Conservation (phyloP, 2,113 vertebrate species). For the Xenotilapia caudafasciata region DNA sequence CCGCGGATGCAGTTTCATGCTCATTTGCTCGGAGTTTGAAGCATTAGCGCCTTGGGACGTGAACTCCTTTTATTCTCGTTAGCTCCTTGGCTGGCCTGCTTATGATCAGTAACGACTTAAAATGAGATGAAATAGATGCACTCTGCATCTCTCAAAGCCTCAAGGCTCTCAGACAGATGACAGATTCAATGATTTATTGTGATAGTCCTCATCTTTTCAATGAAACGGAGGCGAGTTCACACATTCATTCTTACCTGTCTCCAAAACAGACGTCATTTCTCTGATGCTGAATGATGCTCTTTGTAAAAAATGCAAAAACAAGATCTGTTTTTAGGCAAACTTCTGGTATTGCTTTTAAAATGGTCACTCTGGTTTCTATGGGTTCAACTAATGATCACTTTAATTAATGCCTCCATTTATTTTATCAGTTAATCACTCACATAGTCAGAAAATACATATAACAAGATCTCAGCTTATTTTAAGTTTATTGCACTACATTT, state of each 20-base stretch:
- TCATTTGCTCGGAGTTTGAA: background rate
- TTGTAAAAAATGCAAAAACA: background rate
- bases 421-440: background rate
- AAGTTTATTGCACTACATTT: accelerated
- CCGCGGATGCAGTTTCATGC: background rate
- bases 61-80: background rate
- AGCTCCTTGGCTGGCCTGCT: background rate
- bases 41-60: background rate
- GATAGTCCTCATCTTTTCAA: background rate
- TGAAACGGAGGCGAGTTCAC: background rate
- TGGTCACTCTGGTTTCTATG: background rate
- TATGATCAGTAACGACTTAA: background rate
- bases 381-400: background rate
- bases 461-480: background rate
- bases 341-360: accelerated
- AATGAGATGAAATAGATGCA: background rate
- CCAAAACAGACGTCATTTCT: background rate
- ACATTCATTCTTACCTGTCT: background rate
- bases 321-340: background rate
- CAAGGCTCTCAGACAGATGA: background rate
- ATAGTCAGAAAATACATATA: background rate
- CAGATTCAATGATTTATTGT: background rate
- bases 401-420: background rate
- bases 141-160: background rate
- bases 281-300: background rate